phyloP scores from a whole-genome alignment of 2,113 vertebrate genomes.

The Pterocles burchelli region DNA sequence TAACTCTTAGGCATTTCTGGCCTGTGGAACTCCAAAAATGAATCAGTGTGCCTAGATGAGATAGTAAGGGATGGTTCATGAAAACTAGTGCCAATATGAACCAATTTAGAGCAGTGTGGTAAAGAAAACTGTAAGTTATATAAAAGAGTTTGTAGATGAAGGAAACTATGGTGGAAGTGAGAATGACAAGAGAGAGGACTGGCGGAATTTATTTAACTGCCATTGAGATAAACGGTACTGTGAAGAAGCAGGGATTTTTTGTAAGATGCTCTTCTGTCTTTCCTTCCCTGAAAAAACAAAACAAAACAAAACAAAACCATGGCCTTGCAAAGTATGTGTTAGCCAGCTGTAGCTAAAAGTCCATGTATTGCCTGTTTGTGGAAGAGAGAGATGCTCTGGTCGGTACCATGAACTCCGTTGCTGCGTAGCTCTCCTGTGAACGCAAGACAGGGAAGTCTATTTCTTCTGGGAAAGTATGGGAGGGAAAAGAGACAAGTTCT shows the following conservation, averaged over 20 bases:
- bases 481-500: background rate
- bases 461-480: background rate
- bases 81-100: background rate
- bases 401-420: background rate
- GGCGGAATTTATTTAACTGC: background rate
- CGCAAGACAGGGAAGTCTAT: rapidly evolving
- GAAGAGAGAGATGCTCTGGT: background rate
- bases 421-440: background rate
- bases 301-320: no score
- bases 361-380: background rate
- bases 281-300: rapidly evolving
- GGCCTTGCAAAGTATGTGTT: background rate
- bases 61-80: background rate
- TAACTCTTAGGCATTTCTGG: slow-evolving; percentile 34
- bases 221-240: background rate
- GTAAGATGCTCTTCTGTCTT: background rate
- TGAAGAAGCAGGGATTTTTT: background rate
- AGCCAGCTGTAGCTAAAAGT: background rate
- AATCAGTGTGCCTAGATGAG: background rate
- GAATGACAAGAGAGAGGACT: background rate
- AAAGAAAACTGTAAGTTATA: background rate
- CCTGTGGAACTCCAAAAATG: background rate
- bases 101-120: background rate
- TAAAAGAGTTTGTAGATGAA: background rate
- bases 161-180: background rate